Base-by-base conservation (phyloP, 2,113 vertebrate genomes). In the Talpa occidentalis region DNA sequence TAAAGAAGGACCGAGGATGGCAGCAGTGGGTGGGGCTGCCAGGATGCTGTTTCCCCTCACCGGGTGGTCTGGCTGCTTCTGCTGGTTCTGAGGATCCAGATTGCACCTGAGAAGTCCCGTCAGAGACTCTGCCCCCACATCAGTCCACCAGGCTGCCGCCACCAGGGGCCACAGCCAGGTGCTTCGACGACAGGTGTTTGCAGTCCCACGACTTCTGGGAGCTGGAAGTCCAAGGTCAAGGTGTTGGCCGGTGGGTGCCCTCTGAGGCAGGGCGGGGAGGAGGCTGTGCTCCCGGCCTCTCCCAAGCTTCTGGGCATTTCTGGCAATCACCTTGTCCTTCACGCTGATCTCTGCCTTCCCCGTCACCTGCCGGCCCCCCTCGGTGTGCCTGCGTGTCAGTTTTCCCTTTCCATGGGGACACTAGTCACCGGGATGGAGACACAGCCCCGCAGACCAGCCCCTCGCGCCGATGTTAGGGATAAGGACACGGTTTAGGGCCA, bases 281-380 rank as follows among this genome's bases (percentile, higher is more conserved):
- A 17, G 28, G 1, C 15, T 19, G 70, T 11, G 28, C 56, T 28
- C 15, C 5, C 1, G 28, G 21, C 19, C 14, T 60, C 8, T 64
- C 22, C 15, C 14, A 12, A 26, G n/a, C 32, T 28, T 74, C 79
- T 28, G 49, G 28, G 8, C 6, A 4, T 30, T 35, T 42, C 62
- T 56, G 72, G 32, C 10, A 0, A 0, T 4, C 5, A 2, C 10
- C 21, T 66, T 26, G 0, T 0, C 5, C 19, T 10, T n/a, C 30
- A 17, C 49, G 32, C 14, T 8, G 10, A 9, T 14, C 19, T 90
- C 73, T 44, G n/a, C 42, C 52, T 64, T 49, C 56, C 3, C 30
- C 24, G 0, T 69, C 40, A 0, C 0, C 0, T 0, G 32, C 3
- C 1, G 0, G 10, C 16, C 7, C 76, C 35, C 28, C 47, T 4